Base-by-base conservation (phyloP, 2,888 invertebrate genomes). In the Cancer borealis region DNA sequence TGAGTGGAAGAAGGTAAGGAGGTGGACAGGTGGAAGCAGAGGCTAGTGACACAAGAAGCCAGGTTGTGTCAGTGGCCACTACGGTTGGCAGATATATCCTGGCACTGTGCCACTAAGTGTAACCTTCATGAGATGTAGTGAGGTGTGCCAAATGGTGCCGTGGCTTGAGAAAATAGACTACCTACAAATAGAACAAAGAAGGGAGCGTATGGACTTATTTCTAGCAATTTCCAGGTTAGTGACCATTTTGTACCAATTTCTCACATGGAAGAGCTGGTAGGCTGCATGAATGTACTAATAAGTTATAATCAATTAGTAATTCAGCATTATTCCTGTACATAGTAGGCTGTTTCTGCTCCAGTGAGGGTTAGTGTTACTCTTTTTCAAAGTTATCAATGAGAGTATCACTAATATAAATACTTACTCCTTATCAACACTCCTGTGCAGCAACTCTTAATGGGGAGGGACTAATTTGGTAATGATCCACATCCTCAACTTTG, bases 11-110 rank as follows among this genome's bases (percentile, higher is more conserved):
- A 1, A 39, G 84, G 39, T 10, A n/a, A 39, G 39, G 39, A 39
- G 84, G 84, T 39, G 26, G 73, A 26, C 73, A 73, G 26, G 73
- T 73, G 73, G n/a, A n/a, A n/a, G n/a, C n/a, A 26, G n/a, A 73
- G 10, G 21, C 6, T 73, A 26, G 73, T 73, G 73, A 73, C 73
- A n/a, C 73, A 26, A 73, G 73, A 4, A 73, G 26, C 26, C 30
- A 84, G 84, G 84, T 10, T 84, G 84, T 84, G 84, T 84, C 84
- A 84, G 84, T 84, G 84, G 84, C 84, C 84, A 30, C 84, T 39
- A 39, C 8, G 84, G 12, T 30, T 84, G 84, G 84, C 84, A 84
- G 39, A 8, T 39, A 39, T 39, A 73, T 26, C n/a, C 84, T 84
- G 84, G 84, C 84, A 84, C 84, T 12, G 84, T 30, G 84, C 84